Evolutionary conservation across 2,797 vertebrate species (phyloP).

Genomic region (Chromis chromis): DNA sequence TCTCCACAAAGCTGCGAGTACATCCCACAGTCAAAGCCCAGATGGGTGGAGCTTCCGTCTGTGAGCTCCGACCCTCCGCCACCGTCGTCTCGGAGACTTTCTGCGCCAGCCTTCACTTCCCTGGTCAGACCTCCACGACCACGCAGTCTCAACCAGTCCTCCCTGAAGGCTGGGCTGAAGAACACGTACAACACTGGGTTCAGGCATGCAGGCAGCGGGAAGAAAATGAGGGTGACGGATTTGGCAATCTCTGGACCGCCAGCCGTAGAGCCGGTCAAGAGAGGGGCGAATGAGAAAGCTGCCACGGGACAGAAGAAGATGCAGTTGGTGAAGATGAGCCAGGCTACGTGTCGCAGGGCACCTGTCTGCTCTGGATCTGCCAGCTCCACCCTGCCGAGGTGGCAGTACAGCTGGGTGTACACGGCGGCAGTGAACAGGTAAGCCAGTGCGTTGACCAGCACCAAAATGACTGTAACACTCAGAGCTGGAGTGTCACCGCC

Average conservation of each 20-base stretch:
- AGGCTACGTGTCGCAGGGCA: constrained; percentile 93
- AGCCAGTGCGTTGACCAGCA: constrained; percentile 93
- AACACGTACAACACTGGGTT: constrained; percentile 96
- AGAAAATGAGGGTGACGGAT: constrained; percentile 96
- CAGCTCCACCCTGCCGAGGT: constrained; percentile 92
- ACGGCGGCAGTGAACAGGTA: constrained; percentile 94
- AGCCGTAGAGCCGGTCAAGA: constrained; percentile 87
- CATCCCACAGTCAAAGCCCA: constrained; percentile 90
- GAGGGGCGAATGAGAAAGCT: constrained; percentile 94
- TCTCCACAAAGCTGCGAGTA: constrained; percentile 90
- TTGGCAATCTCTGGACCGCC: constrained; percentile 97
- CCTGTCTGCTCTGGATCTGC: constrained; percentile 91
- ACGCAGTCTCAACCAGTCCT: constrained; percentile 92
- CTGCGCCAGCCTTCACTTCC: constrained; percentile 64
- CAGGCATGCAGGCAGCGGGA: constrained; percentile 94
- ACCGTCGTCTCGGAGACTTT: constrained; percentile 65
- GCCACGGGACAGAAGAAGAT: constrained; percentile 99
- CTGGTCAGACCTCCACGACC: constrained; percentile 63
- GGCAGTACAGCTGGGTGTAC: constrained; percentile 96
- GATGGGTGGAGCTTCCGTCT: constrained; percentile 83
- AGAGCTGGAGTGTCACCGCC: constrained; percentile 89
- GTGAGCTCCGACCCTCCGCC: constrained; percentile 77
- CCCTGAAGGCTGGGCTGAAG: constrained; percentile 96
- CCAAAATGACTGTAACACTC: constrained; percentile 92
- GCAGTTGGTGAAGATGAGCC: constrained; percentile 99